Evolutionary conservation across 2,888 invertebrate genomes (phyloP).

Genomic region (Linnaemya vulpina): DNA sequence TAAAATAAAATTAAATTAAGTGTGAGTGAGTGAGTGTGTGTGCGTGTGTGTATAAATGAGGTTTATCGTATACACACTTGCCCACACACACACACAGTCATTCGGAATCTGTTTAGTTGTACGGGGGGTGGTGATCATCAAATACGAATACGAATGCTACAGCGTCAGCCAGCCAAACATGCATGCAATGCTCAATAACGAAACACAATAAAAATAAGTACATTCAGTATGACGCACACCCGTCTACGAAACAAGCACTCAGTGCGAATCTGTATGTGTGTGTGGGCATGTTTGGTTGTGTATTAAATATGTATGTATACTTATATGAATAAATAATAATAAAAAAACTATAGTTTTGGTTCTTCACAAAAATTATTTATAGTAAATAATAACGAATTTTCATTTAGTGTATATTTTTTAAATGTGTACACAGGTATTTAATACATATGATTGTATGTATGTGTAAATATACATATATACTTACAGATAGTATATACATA

Average conservation of each 20-base stretch:
- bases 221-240: constrained; percentile 41
- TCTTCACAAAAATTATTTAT: not conserved
- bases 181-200: constrained; percentile 47
- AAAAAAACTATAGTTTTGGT: not conserved
- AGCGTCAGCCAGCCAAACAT: constrained; percentile 43
- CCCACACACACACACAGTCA: not conserved
- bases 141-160: constrained; percentile 11
- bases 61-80: constrained; percentile 24
- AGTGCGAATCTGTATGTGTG: not conserved
- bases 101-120: constrained; percentile 28
- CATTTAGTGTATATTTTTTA: not conserved
- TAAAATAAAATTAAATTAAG: constrained; percentile 27
- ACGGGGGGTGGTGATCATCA: constrained; percentile 67
- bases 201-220: constrained; percentile 9
- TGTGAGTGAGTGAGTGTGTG: not conserved
- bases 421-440: too few relatives aligned
- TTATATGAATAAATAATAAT: not conserved
- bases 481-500: not conserved
- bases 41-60: constrained; percentile 36
- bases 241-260: constrained; percentile 29
- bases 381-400: not conserved
- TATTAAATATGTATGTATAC: constrained; percentile 5
- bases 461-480: not conserved
- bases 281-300: too few relatives aligned
- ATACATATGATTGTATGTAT: too few relatives aligned